These are phyloP conservation scores for Ophthalmotilapia sp. DNA, from an alignment of 2,113 vertebrate species.

Conservation along the genomic window DNA sequence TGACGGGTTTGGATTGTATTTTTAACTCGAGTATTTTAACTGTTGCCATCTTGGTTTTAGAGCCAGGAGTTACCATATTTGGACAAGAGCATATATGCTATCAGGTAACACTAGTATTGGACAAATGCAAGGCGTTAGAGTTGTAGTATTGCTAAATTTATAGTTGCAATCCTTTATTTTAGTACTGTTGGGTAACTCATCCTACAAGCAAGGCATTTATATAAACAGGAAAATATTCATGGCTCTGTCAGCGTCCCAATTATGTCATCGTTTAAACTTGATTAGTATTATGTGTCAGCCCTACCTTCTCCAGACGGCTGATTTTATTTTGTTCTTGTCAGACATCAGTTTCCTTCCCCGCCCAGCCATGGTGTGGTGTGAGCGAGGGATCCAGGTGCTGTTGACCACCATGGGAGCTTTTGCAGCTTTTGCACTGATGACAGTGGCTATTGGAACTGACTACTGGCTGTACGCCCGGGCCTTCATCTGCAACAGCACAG, in stretches of 20 bases:
- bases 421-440: slow-evolving; percentile 89
- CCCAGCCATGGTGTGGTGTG: slow-evolving; percentile 82
- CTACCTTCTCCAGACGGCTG: background rate
- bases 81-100: background rate
- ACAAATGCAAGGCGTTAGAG: background rate
- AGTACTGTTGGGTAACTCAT: rapidly evolving
- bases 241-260: rapidly evolving
- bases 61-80: background rate
- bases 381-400: slow-evolving; percentile 86
- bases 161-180: background rate
- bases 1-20: rapidly evolving
- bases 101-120: background rate
- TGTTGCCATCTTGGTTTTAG: background rate
- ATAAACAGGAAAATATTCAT: rapidly evolving
- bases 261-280: background rate
- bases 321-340: background rate
- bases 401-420: slow-evolving; percentile 90
- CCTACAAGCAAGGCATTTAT: background rate
- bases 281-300: rapidly evolving
- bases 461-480: slow-evolving; percentile 92
- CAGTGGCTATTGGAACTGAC: slow-evolving; percentile 90
- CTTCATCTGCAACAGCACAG: slow-evolving; percentile 89
- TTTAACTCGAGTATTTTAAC: background rate
- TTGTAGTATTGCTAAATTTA: rapidly evolving
- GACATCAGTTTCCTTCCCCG: slow-evolving; percentile 53